phyloP scores from a whole-genome alignment of 64 coral and sea anemone species.

The Pocillopora verrucosa region DNA sequence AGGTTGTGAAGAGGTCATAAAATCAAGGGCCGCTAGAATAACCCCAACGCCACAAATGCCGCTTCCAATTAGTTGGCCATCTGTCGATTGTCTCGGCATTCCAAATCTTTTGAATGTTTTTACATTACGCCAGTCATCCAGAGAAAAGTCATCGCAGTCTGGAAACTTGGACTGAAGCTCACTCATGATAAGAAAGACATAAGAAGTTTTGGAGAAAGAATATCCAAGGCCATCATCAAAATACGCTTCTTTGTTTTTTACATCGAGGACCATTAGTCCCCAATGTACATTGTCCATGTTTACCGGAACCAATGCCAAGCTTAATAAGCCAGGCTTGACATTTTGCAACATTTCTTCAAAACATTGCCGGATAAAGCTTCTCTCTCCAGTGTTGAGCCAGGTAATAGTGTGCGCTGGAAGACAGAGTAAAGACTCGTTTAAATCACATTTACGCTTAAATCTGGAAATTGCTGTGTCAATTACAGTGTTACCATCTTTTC shows the following conservation, averaged over 20 bases:
- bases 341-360: neutral
- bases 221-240: constrained; percentile 44
- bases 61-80: neutral
- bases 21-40: constrained; percentile 25
- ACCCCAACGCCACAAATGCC: constrained; percentile 44
- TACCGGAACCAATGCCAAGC: neutral
- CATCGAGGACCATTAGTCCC: constrained; percentile 38
- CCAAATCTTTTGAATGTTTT: constrained; percentile 34
- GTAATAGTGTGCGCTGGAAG: neutral
- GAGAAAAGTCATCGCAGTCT: neutral
- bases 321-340: neutral
- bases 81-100: constrained; percentile 38
- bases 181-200: constrained; percentile 3
- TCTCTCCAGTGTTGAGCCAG: constrained; percentile 18
- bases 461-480: neutral
- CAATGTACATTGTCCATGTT: constrained; percentile 11
- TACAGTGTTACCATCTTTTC: neutral
- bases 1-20: neutral
- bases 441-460: neutral
- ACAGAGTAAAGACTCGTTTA: neutral
- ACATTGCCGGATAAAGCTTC: neutral
- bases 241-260: neutral
- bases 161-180: neutral
- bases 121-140: constrained; percentile 13
- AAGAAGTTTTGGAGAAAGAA: neutral